Evolutionary conservation across 2,797 vertebrate genomes (phyloP).

Genomic region (Eptatretus atami): DNA sequence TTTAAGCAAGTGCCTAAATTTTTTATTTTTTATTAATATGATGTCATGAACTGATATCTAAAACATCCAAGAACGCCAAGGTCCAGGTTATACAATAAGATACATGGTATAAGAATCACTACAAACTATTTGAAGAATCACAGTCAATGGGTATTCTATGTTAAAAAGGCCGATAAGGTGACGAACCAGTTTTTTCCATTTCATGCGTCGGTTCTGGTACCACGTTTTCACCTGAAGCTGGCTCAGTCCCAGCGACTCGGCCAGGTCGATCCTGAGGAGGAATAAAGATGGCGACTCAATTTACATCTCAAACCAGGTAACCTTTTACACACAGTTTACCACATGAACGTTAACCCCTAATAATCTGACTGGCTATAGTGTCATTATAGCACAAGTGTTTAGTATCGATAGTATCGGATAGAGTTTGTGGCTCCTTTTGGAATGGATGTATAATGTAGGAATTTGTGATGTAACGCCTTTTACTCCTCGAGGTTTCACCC

Average conservation of each 20-base stretch:
- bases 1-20: too few relatives aligned
- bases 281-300: conserved; percentile 8
- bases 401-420: too few relatives aligned
- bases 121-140: too few relatives aligned
- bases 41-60: too few relatives aligned
- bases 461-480: background rate
- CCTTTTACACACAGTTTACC: background rate
- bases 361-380: conserved; percentile 1
- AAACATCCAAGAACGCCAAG: too few relatives aligned
- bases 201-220: conserved; percentile 98
- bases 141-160: too few relatives aligned
- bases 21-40: too few relatives aligned
- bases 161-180: background rate
- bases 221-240: conserved; percentile 96
- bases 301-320: background rate
- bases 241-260: conserved; percentile 79
- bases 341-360: background rate
- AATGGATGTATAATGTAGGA: background rate
- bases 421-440: background rate
- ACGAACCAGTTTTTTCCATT: conserved; percentile 99
- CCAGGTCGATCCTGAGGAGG: conserved; percentile 62
- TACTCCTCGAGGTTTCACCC: background rate
- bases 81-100: too few relatives aligned
- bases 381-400: too few relatives aligned
- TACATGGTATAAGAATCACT: too few relatives aligned